Conservation (phyloP, 2,797 vertebrate species). For the Pelochelys cantorii region DNA sequence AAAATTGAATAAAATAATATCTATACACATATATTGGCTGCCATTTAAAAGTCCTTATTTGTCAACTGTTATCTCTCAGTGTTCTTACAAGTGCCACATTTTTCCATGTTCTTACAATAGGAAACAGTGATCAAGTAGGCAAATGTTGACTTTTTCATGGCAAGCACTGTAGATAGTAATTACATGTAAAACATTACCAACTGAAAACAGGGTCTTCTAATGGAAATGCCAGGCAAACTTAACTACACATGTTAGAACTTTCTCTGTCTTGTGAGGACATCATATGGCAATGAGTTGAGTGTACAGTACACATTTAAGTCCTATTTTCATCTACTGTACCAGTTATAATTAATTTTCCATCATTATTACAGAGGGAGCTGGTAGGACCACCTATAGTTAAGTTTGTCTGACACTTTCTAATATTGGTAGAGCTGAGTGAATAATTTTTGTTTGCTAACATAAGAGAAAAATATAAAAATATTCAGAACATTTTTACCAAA, state of each 20-base stretch:
- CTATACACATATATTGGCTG: neutral
- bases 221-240: neutral
- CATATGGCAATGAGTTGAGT: neutral
- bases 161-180: neutral
- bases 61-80: neutral
- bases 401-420: neutral
- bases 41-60: neutral
- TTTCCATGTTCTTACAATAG: neutral
- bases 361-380: neutral
- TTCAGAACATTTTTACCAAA: neutral
- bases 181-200: neutral
- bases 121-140: neutral
- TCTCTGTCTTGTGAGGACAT: neutral
- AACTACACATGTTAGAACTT: neutral
- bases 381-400: neutral
- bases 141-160: neutral
- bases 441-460: neutral
- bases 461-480: neutral
- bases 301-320: neutral
- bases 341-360: neutral
- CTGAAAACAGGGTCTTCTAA: neutral
- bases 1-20: rapidly evolving
- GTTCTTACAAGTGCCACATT: neutral
- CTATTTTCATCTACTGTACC: neutral
- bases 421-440: neutral